Evolutionary conservation across 2,113 vertebrate species (phyloP).

Genomic region (Australoheros scitulus): DNA sequence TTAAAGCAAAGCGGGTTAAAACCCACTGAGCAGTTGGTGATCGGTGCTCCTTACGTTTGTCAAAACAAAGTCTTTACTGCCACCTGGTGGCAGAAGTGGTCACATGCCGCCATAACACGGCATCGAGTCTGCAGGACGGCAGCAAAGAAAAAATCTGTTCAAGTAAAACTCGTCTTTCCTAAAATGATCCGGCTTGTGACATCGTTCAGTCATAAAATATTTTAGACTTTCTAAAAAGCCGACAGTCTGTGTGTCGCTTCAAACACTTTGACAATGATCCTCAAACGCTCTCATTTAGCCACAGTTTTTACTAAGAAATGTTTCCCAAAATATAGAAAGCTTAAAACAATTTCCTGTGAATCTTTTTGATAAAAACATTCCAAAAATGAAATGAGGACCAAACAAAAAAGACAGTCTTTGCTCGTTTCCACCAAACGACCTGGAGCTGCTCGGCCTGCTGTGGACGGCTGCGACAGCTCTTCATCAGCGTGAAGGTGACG

Average conservation of each 20-base stretch:
- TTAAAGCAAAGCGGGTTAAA: background rate
- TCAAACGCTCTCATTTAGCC: background rate
- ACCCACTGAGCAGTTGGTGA: constrained; percentile 9
- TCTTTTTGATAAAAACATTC: background rate
- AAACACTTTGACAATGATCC: background rate
- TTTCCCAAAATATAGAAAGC: background rate
- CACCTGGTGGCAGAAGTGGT: constrained; percentile 41
- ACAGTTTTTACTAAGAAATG: background rate
- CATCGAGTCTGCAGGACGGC: background rate
- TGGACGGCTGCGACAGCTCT: background rate
- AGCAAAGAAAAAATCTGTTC: background rate
- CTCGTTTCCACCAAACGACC: background rate
- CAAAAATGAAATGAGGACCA: background rate
- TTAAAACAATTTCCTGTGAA: background rate
- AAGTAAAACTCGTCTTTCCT: background rate
- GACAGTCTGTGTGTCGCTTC: background rate
- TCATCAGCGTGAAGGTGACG: background rate
- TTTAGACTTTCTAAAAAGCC: background rate
- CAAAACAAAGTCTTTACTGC: constrained; percentile 19
- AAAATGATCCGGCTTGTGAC: background rate
- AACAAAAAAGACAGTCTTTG: background rate
- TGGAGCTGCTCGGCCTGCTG: background rate
- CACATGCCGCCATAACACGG: background rate
- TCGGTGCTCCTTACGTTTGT: background rate
- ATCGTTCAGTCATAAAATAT: background rate